Base-by-base conservation (phyloP, 2,113 vertebrate genomes). In the Leptobrachium leishanense region DNA sequence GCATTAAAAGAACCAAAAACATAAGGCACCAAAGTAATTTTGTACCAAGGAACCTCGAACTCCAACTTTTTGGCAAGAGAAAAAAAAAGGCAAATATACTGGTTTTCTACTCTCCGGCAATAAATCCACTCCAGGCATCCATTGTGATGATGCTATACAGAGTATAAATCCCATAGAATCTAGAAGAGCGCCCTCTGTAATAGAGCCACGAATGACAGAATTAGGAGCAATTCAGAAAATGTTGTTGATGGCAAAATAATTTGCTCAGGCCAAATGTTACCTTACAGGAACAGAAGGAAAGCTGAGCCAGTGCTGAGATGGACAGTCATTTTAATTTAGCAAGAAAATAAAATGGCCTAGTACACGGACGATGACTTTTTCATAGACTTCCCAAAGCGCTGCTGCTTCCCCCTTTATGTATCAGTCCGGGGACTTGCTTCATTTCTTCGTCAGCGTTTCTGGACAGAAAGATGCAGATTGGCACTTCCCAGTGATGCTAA, bases 351-450 rank as follows among this genome's bases (percentile, higher is more conserved):
- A 74, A 80, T 67, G 44, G 69, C 31, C 68, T 65, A 41, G 69
- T 43, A 11, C 68, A 63, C 42, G 62, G 72, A 80, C 72, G 68
- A 53, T 73, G 78, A 68, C 66, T 64, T 68, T 64, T 68, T 80
- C 71, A 68, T 80, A 68, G 78, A 59, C 78, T 44, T 74, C 59
- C 11, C 64, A 43, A 39, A 54, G 43, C 46, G 78, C 78, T 74
- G 78, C 78, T 80, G 78, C 78, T 74, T 72, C 62, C 69, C 77
- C 65, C 69, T 74, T 74, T 74, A 59, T 80, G 74, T 80, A 80
- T 80, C 66, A 79, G 69, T 72, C 77, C 65, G 54, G 77, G 77
- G 77, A 72, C 77, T 79, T 44, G 39, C 68, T 64, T 55, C 50
- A 72, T 66, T 79, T 55, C 59, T 72, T 79, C 76, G 43, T 79